phyloP scores from a whole-genome alignment of 1,140 invertebrate genomes.

The Tetragonula clypearis region DNA sequence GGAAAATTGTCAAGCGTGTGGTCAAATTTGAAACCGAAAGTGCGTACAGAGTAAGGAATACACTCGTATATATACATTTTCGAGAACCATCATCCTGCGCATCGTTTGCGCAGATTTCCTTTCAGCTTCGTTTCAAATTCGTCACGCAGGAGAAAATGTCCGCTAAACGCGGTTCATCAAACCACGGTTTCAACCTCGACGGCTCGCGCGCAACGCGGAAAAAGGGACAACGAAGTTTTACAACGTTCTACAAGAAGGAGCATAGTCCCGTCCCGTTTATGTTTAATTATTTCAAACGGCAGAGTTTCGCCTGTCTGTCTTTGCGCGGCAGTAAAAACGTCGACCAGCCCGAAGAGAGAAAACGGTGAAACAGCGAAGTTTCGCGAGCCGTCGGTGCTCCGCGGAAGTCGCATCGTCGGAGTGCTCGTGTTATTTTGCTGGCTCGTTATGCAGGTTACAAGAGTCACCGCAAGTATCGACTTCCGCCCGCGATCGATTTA shows the following conservation, averaged over 20 bases:
- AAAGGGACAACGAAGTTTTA: neutral
- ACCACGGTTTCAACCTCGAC: too few relatives aligned
- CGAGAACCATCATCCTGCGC: too few relatives aligned
- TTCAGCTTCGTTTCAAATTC: too few relatives aligned
- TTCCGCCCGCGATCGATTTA: slow-evolving; percentile 45
- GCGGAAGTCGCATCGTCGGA: neutral
- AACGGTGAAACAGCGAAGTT: neutral
- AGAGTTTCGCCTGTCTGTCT: neutral
- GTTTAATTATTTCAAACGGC: slow-evolving; percentile 39
- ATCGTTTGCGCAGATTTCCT: too few relatives aligned
- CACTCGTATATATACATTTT: too few relatives aligned
- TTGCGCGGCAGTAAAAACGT: slow-evolving; percentile 28
- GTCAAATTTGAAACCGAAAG: too few relatives aligned
- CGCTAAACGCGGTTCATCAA: too few relatives aligned
- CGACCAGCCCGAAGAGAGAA: neutral
- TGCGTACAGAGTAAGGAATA: too few relatives aligned
- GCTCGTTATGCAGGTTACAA: slow-evolving; percentile 46
- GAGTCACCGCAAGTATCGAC: slow-evolving; percentile 42
- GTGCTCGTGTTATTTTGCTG: slow-evolving; percentile 34
- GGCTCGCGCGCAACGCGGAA: too few relatives aligned
- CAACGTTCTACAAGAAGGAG: neutral
- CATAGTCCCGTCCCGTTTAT: neutral
- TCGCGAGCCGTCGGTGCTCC: too few relatives aligned
- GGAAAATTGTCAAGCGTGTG: too few relatives aligned
- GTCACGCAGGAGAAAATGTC: too few relatives aligned